phyloP scores from a whole-genome alignment of 2,888 invertebrate species.

The Entomobrya proxima region DNA sequence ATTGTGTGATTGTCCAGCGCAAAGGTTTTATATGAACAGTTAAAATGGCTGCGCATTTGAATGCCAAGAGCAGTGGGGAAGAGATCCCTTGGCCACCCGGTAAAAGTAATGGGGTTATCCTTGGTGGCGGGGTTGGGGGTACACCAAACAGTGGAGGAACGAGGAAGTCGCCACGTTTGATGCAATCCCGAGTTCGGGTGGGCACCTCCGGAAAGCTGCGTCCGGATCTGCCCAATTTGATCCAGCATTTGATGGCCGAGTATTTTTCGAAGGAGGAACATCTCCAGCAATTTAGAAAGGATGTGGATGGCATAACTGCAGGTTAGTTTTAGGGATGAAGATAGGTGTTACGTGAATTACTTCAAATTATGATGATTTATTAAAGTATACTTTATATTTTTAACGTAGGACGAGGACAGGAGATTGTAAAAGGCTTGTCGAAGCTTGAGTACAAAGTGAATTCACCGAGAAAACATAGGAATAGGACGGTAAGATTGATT shows the following conservation, averaged over 20 bases:
- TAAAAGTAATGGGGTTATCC: too few species aligned
- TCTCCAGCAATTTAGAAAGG: slow-evolving; percentile 28
- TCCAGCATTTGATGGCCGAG: slow-evolving; percentile 36
- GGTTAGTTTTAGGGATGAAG: background rate
- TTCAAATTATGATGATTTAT: too few species aligned
- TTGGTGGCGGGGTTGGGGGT: background rate
- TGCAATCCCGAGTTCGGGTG: background rate
- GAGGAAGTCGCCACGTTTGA: background rate
- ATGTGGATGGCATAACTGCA: slow-evolving; percentile 40
- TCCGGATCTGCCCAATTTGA: slow-evolving; percentile 33
- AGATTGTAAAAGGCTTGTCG: slow-evolving; percentile 41
- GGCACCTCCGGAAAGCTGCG: slow-evolving; percentile 34
- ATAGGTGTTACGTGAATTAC: background rate
- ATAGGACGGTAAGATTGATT: slow-evolving; percentile 4
- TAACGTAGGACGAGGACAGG: slow-evolving; percentile 35
- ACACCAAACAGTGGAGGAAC: background rate
- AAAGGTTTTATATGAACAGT: too few species aligned
- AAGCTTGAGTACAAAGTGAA: slow-evolving; percentile 8
- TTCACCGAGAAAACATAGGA: slow-evolving; percentile 18
- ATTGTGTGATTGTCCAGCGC: too few species aligned
- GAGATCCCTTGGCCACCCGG: too few species aligned
- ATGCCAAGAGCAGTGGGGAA: too few species aligned
- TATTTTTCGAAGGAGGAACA: slow-evolving; percentile 50
- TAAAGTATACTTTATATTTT: background rate
- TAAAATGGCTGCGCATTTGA: too few species aligned